phyloP scores from a whole-genome alignment of 2,113 vertebrate species.

The Platanista minor region DNA sequence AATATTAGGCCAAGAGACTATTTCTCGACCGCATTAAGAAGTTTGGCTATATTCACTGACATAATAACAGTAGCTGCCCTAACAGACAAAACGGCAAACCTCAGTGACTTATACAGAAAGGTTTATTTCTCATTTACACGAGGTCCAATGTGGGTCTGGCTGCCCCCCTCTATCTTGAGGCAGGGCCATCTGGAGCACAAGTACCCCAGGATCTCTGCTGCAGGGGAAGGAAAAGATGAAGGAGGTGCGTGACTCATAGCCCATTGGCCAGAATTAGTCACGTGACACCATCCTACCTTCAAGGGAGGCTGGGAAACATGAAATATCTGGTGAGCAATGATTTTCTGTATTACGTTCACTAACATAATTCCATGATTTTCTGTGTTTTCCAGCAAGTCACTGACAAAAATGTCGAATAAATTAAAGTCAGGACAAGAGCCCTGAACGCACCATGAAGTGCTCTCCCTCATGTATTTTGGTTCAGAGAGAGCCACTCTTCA shows the following conservation, averaged over 20 bases:
- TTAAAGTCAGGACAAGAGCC: background rate
- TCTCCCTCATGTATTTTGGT: background rate
- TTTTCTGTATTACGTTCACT: background rate
- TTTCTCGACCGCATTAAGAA: accelerated
- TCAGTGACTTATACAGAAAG: background rate
- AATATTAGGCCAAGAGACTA: background rate
- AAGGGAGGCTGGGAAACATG: background rate
- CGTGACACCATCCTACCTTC: background rate
- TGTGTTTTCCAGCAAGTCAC: background rate
- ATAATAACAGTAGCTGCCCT: background rate
- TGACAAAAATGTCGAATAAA: background rate
- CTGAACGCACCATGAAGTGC: background rate
- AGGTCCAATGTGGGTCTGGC: background rate
- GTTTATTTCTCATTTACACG: background rate
- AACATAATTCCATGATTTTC: background rate
- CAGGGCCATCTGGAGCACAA: background rate
- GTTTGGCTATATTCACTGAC: too few relatives aligned
- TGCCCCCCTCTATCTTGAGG: background rate
- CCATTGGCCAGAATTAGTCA: background rate
- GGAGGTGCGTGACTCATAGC: background rate
- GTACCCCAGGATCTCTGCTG: background rate
- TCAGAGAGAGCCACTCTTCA: background rate
- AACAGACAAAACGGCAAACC: background rate
- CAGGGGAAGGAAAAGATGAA: background rate
- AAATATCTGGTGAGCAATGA: background rate